phyloP scores from a whole-genome alignment of 2,888 invertebrate species.

The Tanaodytes sp. region DNA sequence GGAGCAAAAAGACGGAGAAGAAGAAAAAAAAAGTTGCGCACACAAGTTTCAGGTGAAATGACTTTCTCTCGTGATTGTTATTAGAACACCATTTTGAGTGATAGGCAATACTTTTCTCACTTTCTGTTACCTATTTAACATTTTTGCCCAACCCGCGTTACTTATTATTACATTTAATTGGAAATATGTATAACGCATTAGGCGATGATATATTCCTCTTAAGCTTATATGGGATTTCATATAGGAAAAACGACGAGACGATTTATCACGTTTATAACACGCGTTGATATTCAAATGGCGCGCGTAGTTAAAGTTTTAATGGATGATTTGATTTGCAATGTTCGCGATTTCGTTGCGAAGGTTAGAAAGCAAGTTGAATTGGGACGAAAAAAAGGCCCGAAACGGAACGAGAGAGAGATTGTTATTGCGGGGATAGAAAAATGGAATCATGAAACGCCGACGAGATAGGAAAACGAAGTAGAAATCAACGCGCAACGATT shows the following conservation, averaged over 20 bases:
- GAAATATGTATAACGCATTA: background rate
- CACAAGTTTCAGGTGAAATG: conserved; percentile 47
- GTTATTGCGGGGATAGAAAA: conserved; percentile 29
- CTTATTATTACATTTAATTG: background rate
- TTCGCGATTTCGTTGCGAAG: no score
- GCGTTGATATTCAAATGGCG: no score
- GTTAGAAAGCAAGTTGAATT: no score
- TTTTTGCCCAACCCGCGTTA: conserved; percentile 25
- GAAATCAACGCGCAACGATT: conserved; percentile 44
- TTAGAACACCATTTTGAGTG: conserved; percentile 44
- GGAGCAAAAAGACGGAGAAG: background rate
- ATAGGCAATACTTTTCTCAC: conserved; percentile 44
- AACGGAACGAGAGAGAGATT: no score
- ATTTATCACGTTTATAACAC: no score
- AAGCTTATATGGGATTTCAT: no score
- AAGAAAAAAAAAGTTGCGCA: conserved; percentile 37
- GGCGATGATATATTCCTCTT: no score
- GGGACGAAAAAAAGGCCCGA: no score
- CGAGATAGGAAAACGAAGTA: conserved; percentile 49
- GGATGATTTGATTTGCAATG: no score
- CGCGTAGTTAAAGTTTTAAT: no score
- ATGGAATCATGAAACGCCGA: conserved; percentile 41
- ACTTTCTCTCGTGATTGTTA: conserved; percentile 51
- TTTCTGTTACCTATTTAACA: conserved; percentile 46
- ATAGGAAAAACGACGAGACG: no score